Conservation (phyloP, 2,113 vertebrate genomes). For the Labeo rohita region DNA sequence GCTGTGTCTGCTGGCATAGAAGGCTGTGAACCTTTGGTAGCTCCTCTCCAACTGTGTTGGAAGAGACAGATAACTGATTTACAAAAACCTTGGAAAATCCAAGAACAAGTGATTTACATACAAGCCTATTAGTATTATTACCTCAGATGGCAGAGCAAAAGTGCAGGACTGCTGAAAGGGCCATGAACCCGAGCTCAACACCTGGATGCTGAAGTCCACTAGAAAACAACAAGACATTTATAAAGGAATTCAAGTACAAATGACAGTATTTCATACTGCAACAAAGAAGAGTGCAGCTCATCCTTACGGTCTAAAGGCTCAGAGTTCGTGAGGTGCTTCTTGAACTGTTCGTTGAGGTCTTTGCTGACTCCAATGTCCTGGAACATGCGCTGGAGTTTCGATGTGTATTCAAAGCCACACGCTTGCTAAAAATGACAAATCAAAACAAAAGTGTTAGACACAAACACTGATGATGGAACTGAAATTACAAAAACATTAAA, state of each 20-base stretch:
- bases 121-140: background rate
- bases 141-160: constrained; percentile 79
- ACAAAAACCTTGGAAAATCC: background rate
- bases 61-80: background rate
- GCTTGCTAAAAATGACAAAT: constrained; percentile 86
- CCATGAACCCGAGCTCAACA: constrained; percentile 96
- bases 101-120: background rate
- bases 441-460: background rate
- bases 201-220: constrained; percentile 99
- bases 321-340: constrained; percentile 95
- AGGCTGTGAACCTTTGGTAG: constrained; percentile 97
- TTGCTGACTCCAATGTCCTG: constrained; percentile 99
- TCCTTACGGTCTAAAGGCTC: constrained; percentile 83
- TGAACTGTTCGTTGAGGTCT: constrained; percentile 97
- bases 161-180: constrained; percentile 99
- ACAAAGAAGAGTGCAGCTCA: too few relatives aligned
- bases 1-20: constrained; percentile 97
- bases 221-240: constrained; percentile 29
- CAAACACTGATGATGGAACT: background rate
- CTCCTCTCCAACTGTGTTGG: constrained; percentile 82
- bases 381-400: constrained; percentile 98
- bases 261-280: background rate
- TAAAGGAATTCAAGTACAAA: background rate
- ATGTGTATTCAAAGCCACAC: constrained; percentile 98
- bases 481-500: background rate